These are phyloP conservation scores for Ennomos quercinarius DNA, from an alignment of 2,888 invertebrate genomes.

Conservation along the genomic window DNA sequence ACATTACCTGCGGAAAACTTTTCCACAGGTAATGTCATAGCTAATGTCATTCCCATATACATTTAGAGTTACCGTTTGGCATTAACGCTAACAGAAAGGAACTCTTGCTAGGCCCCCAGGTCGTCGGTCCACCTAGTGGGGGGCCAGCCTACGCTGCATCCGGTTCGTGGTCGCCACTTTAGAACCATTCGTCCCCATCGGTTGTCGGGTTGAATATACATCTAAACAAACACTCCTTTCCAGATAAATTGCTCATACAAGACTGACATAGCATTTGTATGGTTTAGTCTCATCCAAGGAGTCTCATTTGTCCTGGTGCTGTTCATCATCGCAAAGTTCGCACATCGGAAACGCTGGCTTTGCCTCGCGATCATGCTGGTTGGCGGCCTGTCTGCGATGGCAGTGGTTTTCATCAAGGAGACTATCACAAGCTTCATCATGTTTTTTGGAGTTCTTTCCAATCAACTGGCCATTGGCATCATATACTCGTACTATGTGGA, in stretches of 20 bases:
- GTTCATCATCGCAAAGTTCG: slow-evolving; percentile 48
- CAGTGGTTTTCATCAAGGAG: slow-evolving; percentile 44
- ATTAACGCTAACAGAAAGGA: too few relatives aligned
- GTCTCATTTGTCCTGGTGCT: slow-evolving; percentile 47
- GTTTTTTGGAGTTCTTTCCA: slow-evolving; percentile 51
- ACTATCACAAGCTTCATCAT: slow-evolving; percentile 51
- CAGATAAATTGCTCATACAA: slow-evolving; percentile 42
- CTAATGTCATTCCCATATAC: too few relatives aligned
- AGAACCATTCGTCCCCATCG: too few relatives aligned
- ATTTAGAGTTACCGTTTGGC: too few relatives aligned
- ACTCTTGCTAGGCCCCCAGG: too few relatives aligned
- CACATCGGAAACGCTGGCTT: slow-evolving; percentile 50
- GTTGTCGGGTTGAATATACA: too few relatives aligned
- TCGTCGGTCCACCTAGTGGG: too few relatives aligned
- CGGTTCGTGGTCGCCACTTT: too few relatives aligned
- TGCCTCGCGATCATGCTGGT: slow-evolving; percentile 46
- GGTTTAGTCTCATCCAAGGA: slow-evolving; percentile 48
- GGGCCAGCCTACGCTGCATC: too few relatives aligned
- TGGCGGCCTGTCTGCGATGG: slow-evolving; percentile 43
- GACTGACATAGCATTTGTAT: slow-evolving; percentile 44
- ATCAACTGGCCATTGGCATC: slow-evolving; percentile 54
- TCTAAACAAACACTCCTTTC: slow-evolving; percentile 6
- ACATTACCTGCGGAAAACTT: too few relatives aligned
- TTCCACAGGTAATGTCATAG: too few relatives aligned
- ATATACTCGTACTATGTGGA: slow-evolving; percentile 59